A percentile compares a stretch with the other conserved stretches of the same genome.
phyloP scores from a whole-genome alignment of 2,888 invertebrate species.

The Ceratothoa steindachneri region DNA sequence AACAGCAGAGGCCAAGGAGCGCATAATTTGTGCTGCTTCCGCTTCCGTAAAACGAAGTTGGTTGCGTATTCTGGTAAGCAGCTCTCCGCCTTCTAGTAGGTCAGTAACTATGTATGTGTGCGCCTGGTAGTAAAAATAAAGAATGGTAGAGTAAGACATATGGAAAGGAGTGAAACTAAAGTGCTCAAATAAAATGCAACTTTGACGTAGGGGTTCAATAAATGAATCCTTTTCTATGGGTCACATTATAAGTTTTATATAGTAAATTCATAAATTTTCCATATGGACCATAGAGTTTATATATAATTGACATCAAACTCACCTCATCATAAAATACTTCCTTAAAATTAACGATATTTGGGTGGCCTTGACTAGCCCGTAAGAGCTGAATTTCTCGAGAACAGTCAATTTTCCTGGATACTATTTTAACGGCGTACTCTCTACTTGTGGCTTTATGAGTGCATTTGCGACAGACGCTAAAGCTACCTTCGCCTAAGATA shows the following conservation, averaged over 20 bases:
- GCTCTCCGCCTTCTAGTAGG: conserved; percentile 75
- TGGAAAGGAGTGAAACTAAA: background rate
- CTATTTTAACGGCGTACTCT: conserved; percentile 83
- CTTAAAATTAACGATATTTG: conserved; percentile 76
- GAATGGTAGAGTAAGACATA: background rate
- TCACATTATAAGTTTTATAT: too few relatives aligned
- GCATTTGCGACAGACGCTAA: conserved; percentile 79
- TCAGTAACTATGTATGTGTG: conserved; percentile 90
- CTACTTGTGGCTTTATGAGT: conserved; percentile 67
- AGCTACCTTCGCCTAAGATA: conserved; percentile 81
- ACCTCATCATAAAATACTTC: conserved; percentile 80
- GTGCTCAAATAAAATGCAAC: too few relatives aligned
- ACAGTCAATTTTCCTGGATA: conserved; percentile 64
- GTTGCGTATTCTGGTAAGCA: conserved; percentile 64
- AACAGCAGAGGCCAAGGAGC: conserved; percentile 77
- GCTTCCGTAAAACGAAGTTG: conserved; percentile 69
- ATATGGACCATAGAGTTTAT: too few relatives aligned
- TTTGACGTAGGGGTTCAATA: too few relatives aligned
- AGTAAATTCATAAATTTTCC: too few relatives aligned
- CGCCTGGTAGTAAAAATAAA: conserved; percentile 27
- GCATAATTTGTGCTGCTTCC: conserved; percentile 72
- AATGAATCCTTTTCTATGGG: too few relatives aligned
- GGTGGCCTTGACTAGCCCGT: conserved; percentile 79
- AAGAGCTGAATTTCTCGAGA: conserved; percentile 72
- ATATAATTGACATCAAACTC: too few relatives aligned